These are phyloP conservation scores for Cynaeus angustus DNA, from an alignment of 2,888 invertebrate species.

Conservation along the genomic window DNA sequence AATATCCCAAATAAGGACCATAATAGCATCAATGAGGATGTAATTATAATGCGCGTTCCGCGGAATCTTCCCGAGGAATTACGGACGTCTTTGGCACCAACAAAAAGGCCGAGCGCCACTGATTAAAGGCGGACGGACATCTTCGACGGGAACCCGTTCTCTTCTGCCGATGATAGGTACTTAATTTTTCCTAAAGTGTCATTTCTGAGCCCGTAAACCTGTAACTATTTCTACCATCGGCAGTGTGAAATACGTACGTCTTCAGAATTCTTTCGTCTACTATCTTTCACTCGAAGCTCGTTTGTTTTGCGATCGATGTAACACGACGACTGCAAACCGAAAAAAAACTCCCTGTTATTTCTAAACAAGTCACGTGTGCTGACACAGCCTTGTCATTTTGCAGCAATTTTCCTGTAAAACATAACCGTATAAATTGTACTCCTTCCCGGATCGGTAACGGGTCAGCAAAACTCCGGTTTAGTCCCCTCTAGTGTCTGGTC, in stretches of 20 bases:
- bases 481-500: slow-evolving; percentile 46
- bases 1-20: slow-evolving; percentile 30
- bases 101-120: slow-evolving; percentile 22
- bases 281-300: background rate
- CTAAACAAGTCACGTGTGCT: slow-evolving; percentile 60
- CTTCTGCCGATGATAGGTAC: no score
- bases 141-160: no score
- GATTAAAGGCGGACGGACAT: slow-evolving; percentile 37
- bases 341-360: slow-evolving; percentile 46
- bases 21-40: slow-evolving; percentile 25
- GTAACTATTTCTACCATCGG: no score
- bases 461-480: slow-evolving; percentile 55
- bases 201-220: no score
- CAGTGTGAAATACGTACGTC: no score
- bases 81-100: slow-evolving; percentile 16
- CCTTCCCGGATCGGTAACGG: slow-evolving; percentile 51
- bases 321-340: slow-evolving; percentile 7
- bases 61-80: slow-evolving; percentile 24
- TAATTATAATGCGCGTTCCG: slow-evolving; percentile 31
- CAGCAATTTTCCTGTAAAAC: slow-evolving; percentile 59
- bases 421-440: slow-evolving; percentile 59
- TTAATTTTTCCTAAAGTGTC: no score
- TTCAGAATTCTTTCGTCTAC: no score
- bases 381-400: slow-evolving; percentile 58
- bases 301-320: slow-evolving; percentile 5